Evolutionary conservation across 2,797 vertebrate species (phyloP).

Genomic region (Apogon hyalosoma): DNA sequence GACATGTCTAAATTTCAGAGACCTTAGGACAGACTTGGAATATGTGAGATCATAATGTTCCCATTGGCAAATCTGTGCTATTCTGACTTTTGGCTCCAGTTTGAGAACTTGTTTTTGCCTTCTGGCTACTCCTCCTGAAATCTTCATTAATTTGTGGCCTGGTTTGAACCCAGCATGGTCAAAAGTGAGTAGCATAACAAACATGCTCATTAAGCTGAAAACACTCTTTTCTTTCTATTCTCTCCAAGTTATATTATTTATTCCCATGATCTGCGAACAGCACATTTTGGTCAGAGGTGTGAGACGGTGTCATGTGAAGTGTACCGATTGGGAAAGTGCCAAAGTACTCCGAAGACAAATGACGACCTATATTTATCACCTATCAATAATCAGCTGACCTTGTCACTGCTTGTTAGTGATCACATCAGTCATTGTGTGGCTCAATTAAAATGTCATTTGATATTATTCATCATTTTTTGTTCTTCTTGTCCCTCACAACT

Average conservation of each 20-base stretch:
- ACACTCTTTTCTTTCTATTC: background rate
- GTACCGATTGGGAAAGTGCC: conserved; percentile 30
- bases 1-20: background rate
- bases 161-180: background rate
- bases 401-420: conserved; percentile 46
- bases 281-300: conserved; percentile 20
- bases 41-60: background rate
- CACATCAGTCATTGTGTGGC: conserved; percentile 65
- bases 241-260: conserved; percentile 28
- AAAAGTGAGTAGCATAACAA: conserved; percentile 18
- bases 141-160: background rate
- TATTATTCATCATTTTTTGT: conserved; percentile 56
- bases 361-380: conserved; percentile 53
- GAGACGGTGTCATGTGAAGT: conserved; percentile 24
- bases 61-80: background rate
- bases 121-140: background rate
- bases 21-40: background rate
- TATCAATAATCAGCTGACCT: conserved; percentile 67
- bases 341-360: conserved; percentile 50
- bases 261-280: background rate
- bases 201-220: conserved; percentile 18
- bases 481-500: conserved; percentile 26
- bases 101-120: background rate
- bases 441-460: conserved; percentile 62
- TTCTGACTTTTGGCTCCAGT: background rate